Base-by-base conservation (phyloP, 2,888 invertebrate genomes). In the Fragum whitleyi region DNA sequence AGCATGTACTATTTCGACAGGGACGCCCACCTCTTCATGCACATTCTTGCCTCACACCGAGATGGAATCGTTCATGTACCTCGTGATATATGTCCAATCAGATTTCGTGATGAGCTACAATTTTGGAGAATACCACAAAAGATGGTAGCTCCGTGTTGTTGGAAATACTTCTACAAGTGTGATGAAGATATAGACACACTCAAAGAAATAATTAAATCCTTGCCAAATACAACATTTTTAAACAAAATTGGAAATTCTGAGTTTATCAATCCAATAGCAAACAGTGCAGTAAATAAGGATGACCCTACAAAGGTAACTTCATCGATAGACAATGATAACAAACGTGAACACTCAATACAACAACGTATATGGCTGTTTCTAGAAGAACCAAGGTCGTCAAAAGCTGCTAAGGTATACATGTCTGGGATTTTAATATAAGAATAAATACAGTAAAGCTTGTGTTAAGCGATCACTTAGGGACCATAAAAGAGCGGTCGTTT, bases 91-190 rank as follows among this genome's bases (percentile, higher is more conserved):
- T 85, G 85, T 57, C 79, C 81, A 21, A 28, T 76, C 6, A 59
- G 71, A 0, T 80, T 85, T 57, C 62, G 59, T 21, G 57, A 76
- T 6, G 85, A 85, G 53, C 68, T 85, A 55, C 26, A 55, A 51
- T 85, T 80, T 32, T 85, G 85, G 85, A 67, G 62, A 29, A 70
- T 85, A 29, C 77, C 85, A 14, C 32, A 75, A 11, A 21, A 61
- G 3, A 57, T 78, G 55, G 42, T 85, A 3, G 65, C 79, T 1
- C 77, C 77, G 2, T 85, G 85, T 68, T 85, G 85, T 57, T 85
- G 79, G 82, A 75, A 77, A 39, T 47, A 69, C 39, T 71, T 80
- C 42, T 82, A 82, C 61, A 77, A 77, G 26, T 61, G 59, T 19
- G 74, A 78, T 5, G 74, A 69, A 1, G 76, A 80, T 19, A 61